A percentile compares a stretch with the other conserved stretches of the same genome.
Evolutionary conservation across 2,113 vertebrate species (phyloP).

Genomic region (Planiliza haematocheilus): DNA sequence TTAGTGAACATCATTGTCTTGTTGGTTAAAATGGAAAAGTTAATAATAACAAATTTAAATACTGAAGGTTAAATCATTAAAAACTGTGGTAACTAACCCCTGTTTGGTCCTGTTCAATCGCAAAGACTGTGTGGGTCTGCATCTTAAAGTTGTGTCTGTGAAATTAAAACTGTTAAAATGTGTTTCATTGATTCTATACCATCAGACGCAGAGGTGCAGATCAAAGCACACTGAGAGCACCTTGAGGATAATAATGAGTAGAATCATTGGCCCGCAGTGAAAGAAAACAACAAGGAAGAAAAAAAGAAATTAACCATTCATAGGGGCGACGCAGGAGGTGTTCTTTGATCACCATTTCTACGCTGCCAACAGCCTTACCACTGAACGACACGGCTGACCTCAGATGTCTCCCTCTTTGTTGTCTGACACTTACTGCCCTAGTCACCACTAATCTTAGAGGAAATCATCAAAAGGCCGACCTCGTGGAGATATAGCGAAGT

Average conservation of each 20-base stretch:
- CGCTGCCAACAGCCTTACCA: conserved; percentile 21
- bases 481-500: conserved; percentile 56
- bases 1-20: too few species aligned
- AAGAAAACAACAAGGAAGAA: conserved; percentile 14
- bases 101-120: too few species aligned
- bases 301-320: conserved; percentile 64
- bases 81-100: too few species aligned
- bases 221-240: conserved; percentile 59
- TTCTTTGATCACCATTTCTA: conserved; percentile 69
- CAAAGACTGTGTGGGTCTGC: too few species aligned
- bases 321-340: conserved; percentile 16
- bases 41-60: too few species aligned
- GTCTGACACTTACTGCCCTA: conserved; percentile 37
- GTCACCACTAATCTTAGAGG: conserved; percentile 52
- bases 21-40: too few species aligned
- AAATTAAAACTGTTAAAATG: conserved; percentile 28
- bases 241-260: conserved; percentile 60
- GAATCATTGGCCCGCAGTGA: conserved; percentile 55
- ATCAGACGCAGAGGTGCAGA: conserved; percentile 48
- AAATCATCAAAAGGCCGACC: conserved; percentile 58
- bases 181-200: conserved; percentile 35
- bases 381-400: conserved; percentile 58
- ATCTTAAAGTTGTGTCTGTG: conserved; percentile 6
- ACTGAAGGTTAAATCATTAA: too few species aligned
- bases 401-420: conserved; percentile 58